A percentile compares a stretch with the other conserved stretches of the same genome.
These are phyloP conservation scores for Eueides isabella DNA, from an alignment of 1,140 invertebrate genomes.

Conservation along the genomic window DNA sequence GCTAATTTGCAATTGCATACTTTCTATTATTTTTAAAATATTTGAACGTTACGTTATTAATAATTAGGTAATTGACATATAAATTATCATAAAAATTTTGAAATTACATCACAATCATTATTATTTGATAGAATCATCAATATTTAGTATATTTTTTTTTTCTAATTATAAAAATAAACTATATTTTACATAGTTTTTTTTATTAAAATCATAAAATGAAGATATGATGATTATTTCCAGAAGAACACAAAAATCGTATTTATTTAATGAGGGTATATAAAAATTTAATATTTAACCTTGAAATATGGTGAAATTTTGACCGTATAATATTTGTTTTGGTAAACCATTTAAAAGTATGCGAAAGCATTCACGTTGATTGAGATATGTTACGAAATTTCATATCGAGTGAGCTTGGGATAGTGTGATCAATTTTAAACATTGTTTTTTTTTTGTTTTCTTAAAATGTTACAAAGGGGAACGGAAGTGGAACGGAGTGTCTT, in stretches of 20 bases:
- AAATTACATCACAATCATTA: not conserved
- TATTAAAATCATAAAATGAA: too few relatives aligned
- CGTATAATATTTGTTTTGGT: conserved; percentile 14
- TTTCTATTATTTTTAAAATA: not conserved
- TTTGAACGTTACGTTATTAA: not conserved
- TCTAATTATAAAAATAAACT: too few relatives aligned
- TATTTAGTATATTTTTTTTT: too few relatives aligned
- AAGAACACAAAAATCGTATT: not conserved
- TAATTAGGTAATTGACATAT: not conserved
- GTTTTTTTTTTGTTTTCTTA: too few relatives aligned
- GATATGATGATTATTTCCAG: too few relatives aligned
- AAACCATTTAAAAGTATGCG: conserved; percentile 7
- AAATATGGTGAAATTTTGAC: not conserved
- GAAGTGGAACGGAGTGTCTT: too few relatives aligned
- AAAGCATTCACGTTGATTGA: conserved; percentile 21
- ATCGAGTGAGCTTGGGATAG: conserved; percentile 4
- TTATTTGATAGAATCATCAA: too few relatives aligned
- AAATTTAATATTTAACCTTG: not conserved
- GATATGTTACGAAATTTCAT: conserved; percentile 26
- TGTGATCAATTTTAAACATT: too few relatives aligned
- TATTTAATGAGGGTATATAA: not conserved
- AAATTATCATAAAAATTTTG: not conserved
- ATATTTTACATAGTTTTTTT: too few relatives aligned
- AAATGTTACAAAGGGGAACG: too few relatives aligned
- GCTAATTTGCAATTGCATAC: too few relatives aligned